Percentiles rank a stretch among this genome's conserved stretches.
phyloP scores from a whole-genome alignment of 1,140 invertebrate species.

The Pissodes strobi region DNA sequence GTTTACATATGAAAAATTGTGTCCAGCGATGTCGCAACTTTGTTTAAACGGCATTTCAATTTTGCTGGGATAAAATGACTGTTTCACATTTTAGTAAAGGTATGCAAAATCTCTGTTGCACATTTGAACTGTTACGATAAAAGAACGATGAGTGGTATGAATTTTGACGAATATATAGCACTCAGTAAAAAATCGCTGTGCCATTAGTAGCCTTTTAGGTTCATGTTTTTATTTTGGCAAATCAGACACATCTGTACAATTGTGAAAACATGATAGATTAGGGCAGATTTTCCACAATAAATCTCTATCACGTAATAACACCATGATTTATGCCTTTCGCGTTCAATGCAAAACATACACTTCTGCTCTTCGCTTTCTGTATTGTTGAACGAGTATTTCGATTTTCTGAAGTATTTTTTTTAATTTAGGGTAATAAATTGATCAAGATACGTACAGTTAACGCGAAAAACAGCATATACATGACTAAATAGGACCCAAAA shows the following conservation, averaged over 20 bases:
- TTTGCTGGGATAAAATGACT: not conserved
- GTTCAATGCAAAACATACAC: slow-evolving; percentile 28
- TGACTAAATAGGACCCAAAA: no score
- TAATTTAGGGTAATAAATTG: no score
- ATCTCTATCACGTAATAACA: slow-evolving; percentile 27
- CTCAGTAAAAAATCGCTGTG: slow-evolving; percentile 6
- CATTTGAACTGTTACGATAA: slow-evolving; percentile 13
- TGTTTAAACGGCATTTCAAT: slow-evolving; percentile 8
- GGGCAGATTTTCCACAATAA: slow-evolving; percentile 31
- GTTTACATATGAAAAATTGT: not conserved
- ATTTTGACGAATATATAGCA: slow-evolving; percentile 4
- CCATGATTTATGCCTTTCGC: slow-evolving; percentile 29
- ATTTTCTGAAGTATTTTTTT: no score
- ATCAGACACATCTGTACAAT: slow-evolving; percentile 32
- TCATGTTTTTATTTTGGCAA: slow-evolving; percentile 28
- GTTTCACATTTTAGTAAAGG: slow-evolving; percentile 6
- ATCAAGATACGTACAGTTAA: no score
- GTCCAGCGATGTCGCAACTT: not conserved
- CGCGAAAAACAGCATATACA: no score
- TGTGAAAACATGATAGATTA: slow-evolving; percentile 34
- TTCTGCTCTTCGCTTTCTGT: slow-evolving; percentile 10
- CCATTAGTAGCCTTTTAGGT: slow-evolving; percentile 25
- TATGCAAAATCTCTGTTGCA: slow-evolving; percentile 11
- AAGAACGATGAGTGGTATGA: slow-evolving; percentile 8
- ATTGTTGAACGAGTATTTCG: no score